These are phyloP conservation scores for Echinometra lucunter DNA, from an alignment of 53 echinoderm and acorn worm species.

Conservation along the genomic window DNA sequence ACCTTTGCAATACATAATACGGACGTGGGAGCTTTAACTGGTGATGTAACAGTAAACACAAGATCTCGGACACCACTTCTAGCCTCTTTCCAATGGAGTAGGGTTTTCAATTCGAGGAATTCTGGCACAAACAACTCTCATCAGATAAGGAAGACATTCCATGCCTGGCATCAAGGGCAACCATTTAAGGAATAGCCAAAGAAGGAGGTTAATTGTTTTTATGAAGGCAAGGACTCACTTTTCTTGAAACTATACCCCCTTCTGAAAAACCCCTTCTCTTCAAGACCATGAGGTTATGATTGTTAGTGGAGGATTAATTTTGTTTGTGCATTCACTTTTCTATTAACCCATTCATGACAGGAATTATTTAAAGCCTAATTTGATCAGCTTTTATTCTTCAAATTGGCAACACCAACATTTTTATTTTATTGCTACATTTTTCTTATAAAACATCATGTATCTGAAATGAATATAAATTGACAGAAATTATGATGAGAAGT, in stretches of 20 bases:
- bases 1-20: neutral
- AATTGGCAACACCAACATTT: too few relatives aligned
- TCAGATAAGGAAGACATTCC: conserved; percentile 32
- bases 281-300: neutral
- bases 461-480: too few relatives aligned
- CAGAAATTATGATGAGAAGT: too few relatives aligned
- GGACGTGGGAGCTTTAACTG: neutral
- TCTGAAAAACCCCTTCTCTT: neutral
- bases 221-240: neutral
- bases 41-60: neutral
- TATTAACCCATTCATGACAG: too few relatives aligned
- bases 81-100: conserved; percentile 15
- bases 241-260: neutral
- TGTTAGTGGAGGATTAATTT: neutral
- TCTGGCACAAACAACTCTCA: conserved; percentile 26
- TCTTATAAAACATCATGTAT: too few relatives aligned
- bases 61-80: neutral
- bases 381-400: too few relatives aligned
- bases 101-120: neutral
- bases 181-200: neutral
- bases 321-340: neutral
- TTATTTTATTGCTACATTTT: too few relatives aligned
- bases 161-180: neutral
- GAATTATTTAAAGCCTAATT: too few relatives aligned
- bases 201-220: neutral